Percentiles rank a stretch among this genome's conserved stretches.
These are phyloP conservation scores for Ceramica pisi DNA, from an alignment of 2,888 invertebrate genomes.

Conservation along the genomic window DNA sequence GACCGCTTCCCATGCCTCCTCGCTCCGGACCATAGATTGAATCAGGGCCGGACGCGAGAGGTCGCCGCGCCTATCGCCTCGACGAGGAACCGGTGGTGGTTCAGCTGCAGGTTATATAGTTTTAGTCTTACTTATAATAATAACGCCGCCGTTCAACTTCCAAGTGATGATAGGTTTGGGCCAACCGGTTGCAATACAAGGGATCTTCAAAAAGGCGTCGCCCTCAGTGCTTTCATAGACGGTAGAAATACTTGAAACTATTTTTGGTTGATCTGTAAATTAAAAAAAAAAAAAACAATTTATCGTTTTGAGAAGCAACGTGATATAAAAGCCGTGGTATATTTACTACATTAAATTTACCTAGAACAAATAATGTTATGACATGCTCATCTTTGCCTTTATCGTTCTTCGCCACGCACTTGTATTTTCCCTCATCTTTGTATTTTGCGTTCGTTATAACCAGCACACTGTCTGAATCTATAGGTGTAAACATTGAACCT, in stretches of 20 bases:
- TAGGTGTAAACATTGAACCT: constrained; percentile 1
- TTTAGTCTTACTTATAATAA: constrained; percentile 22
- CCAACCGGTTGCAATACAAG: constrained; percentile 37
- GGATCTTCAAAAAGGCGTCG: constrained; percentile 34
- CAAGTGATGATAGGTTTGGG: constrained; percentile 48
- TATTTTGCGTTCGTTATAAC: constrained; percentile 2
- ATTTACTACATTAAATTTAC: constrained; percentile 5
- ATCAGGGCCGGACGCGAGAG: no score
- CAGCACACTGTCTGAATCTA: constrained; percentile 11
- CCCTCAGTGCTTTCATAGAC: constrained; percentile 37
- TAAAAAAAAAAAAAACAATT: neutral
- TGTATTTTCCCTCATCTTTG: constrained; percentile 32
- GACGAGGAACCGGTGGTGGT: no score
- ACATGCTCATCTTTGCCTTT: constrained; percentile 25
- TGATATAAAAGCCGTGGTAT: neutral
- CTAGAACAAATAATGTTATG: constrained; percentile 23
- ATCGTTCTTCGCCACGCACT: constrained; percentile 36
- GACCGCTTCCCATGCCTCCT: no score
- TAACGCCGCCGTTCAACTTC: constrained; percentile 14
- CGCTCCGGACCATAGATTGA: no score
- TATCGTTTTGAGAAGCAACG: neutral
- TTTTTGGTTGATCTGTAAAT: constrained; percentile 31
- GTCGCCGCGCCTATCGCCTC: no score
- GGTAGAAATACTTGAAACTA: constrained; percentile 6
- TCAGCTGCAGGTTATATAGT: neutral